phyloP scores from a whole-genome alignment of 2,113 vertebrate genomes.

The Otocyon megalotis region DNA sequence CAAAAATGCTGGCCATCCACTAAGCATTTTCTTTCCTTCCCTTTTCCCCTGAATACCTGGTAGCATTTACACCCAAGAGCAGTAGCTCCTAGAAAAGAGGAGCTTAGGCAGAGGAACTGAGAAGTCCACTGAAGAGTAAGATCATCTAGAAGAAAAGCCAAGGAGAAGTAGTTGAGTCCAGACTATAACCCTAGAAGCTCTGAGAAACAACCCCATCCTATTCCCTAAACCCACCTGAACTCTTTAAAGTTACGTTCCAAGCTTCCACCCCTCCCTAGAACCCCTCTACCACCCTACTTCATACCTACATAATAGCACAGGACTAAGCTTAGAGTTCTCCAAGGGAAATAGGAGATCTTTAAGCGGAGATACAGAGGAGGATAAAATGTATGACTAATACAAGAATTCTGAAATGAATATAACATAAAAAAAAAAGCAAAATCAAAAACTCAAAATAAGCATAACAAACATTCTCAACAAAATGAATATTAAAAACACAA shows the following conservation, averaged over 20 bases:
- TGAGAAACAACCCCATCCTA: neutral
- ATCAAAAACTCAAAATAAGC: neutral
- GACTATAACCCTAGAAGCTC: neutral
- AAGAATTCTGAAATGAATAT: neutral
- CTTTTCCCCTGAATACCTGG: neutral
- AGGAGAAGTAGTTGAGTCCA: neutral
- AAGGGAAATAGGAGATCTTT: neutral
- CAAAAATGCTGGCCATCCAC: neutral
- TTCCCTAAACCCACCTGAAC: neutral
- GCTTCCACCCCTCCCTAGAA: neutral
- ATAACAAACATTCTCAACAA: conserved; percentile 22
- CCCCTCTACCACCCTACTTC: neutral
- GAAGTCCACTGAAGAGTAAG: neutral
- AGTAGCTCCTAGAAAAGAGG: neutral
- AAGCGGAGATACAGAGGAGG: neutral
- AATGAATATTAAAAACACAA: neutral
- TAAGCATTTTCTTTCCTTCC: neutral
- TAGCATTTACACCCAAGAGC: neutral
- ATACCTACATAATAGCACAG: neutral
- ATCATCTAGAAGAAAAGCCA: neutral
- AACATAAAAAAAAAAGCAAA: conserved; percentile 42
- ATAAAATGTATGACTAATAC: neutral
- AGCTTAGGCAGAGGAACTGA: neutral
- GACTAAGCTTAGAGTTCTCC: neutral
- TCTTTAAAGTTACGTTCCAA: neutral